A percentile compares a stretch with the other conserved stretches of the same genome.
phyloP scores from a whole-genome alignment of 2,113 vertebrate genomes.

The Crotalus viridis region DNA sequence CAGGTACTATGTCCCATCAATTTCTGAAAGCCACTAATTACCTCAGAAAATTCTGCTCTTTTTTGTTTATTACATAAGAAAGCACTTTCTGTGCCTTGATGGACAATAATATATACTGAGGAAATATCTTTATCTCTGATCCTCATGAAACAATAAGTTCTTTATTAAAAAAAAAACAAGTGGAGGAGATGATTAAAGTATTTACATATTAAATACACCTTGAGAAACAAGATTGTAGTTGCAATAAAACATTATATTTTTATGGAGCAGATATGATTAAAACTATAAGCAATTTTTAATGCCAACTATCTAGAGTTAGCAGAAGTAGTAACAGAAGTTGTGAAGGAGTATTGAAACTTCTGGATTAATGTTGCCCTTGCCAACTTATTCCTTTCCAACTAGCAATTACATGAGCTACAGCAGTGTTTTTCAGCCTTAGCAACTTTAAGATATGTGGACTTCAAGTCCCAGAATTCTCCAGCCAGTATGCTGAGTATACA shows the following conservation, averaged over 20 bases:
- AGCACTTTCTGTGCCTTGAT: not conserved
- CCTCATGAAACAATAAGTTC: not conserved
- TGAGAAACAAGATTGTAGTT: not conserved
- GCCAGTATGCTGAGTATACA: not conserved
- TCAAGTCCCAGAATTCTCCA: not conserved
- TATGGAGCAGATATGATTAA: not conserved
- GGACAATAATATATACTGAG: not conserved
- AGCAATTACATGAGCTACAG: not conserved
- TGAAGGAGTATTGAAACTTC: conserved; percentile 30
- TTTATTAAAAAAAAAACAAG: not conserved
- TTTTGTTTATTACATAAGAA: not conserved
- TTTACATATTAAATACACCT: not conserved
- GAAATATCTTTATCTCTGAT: not conserved
- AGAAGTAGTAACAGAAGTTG: not conserved
- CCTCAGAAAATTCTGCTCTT: not conserved
- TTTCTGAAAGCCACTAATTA: too few species aligned
- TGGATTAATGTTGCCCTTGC: not conserved
- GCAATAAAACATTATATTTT: not conserved
- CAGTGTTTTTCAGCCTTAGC: not conserved
- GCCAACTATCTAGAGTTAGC: not conserved
- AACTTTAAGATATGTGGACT: not conserved
- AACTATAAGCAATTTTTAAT: not conserved
- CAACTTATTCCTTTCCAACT: not conserved
- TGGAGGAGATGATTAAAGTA: not conserved
- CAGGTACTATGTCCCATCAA: not conserved